Evolutionary conservation across 2,888 invertebrate species (phyloP), one percentile per base, ranked within the genome.

Genomic region (Mythimna vitellina): DNA sequence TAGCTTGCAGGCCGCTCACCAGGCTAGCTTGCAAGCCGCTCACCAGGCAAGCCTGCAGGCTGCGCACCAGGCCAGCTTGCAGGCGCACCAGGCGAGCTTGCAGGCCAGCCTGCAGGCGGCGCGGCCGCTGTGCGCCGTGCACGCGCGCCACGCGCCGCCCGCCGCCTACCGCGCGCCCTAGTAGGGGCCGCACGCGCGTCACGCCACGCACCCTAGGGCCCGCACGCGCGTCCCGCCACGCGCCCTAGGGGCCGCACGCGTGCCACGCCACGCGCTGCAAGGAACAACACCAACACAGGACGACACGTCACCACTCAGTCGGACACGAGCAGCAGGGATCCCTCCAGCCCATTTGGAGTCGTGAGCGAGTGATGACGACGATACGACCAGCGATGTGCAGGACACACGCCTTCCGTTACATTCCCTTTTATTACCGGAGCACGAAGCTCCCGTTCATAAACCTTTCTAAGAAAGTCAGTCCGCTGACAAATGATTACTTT

Each of bases 91-190:
- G 51, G 74, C 78, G 14, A 63, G 62, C 17, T 0, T 72, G 69
- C 82, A 78, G 8, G 76, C 76, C 0, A 67, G 69, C 3, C 80
- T 72, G 4, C 69, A 65, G 20, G 54, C 54, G 76, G 65, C 88
- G 81, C 88, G 89, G 17, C 88, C 90, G 82, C 85, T 89, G 86
- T 93, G 93, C 84, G 92, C 90, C 78, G 93, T 92, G 82, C 92
- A 93, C 88, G 89, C 88, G 80, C 85, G 90, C 49, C 89, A 83
- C 85, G 85, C 88, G 84, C 88, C 88, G 85, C 75, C 86, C 83
- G 80, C 87, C 81, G 71, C 87, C 51, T 89, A 90, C 87, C 88
- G 89, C 80, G 86, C 89, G 84, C 87, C 87, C 65, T 80, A 69
- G 25, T 25, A 25, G 25, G 25, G 25, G 25, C 25, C 29, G 82